phyloP scores from a whole-genome alignment of 1,140 invertebrate species.

The Lethocerus indicus region DNA sequence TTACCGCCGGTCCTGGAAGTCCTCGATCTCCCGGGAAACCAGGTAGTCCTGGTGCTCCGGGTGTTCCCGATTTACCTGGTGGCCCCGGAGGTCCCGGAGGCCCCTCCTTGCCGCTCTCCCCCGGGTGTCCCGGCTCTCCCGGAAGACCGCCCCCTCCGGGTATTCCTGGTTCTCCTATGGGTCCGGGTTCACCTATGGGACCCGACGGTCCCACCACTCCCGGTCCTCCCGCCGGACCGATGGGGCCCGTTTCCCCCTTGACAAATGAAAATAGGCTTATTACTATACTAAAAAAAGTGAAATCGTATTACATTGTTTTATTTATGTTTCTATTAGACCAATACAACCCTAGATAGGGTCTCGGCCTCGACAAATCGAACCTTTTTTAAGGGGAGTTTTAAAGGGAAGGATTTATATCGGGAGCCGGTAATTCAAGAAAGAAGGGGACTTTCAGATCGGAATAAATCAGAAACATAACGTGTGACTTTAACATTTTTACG shows the following conservation, averaged over 20 bases:
- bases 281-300: too few species aligned
- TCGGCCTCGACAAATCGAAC: too few species aligned
- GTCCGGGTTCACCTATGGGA: slow-evolving; percentile 33
- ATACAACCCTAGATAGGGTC: too few species aligned
- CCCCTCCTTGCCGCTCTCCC: slow-evolving; percentile 49
- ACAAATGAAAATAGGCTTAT: neutral
- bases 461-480: too few species aligned
- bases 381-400: too few species aligned
- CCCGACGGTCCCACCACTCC: slow-evolving; percentile 40
- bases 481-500: too few species aligned
- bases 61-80: slow-evolving; percentile 41
- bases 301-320: too few species aligned
- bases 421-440: too few species aligned
- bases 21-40: slow-evolving; percentile 52
- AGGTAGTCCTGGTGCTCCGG: slow-evolving; percentile 40
- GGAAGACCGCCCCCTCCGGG: slow-evolving; percentile 39
- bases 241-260: slow-evolving; percentile 35
- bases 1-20: slow-evolving; percentile 40
- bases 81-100: slow-evolving; percentile 39
- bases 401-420: too few species aligned
- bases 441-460: too few species aligned
- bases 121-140: slow-evolving; percentile 46
- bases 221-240: slow-evolving; percentile 30
- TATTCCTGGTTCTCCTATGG: slow-evolving; percentile 44
- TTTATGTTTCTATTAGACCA: too few species aligned